A percentile compares a stretch with the other conserved stretches of the same genome.
Conservation (phyloP, 1,140 invertebrate genomes). For the Metopolophium dirhodum region DNA sequence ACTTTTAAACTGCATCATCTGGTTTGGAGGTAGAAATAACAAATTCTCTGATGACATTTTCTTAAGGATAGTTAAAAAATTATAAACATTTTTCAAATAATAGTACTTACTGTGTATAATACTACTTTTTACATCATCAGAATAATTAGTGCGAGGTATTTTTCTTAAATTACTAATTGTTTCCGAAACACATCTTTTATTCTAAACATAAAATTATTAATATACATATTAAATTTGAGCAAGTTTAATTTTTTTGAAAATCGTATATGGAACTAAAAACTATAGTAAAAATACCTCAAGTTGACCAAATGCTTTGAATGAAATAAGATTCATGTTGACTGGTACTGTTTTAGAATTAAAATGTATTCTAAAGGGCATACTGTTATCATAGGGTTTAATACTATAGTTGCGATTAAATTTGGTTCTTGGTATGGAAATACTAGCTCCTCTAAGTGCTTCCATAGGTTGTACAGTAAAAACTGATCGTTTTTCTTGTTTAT, state of each 20-base stretch:
- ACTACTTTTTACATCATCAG: constrained; percentile 23
- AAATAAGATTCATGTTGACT: constrained; percentile 48
- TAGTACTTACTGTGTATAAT: constrained; percentile 30
- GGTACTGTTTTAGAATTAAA: constrained; percentile 52
- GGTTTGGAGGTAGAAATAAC: not conserved
- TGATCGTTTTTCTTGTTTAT: constrained; percentile 40
- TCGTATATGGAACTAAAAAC: not conserved
- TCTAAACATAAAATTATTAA: constrained; percentile 33
- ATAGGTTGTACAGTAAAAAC: constrained; percentile 46
- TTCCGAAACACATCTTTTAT: not conserved
- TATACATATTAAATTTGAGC: not conserved
- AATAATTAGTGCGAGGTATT: constrained; percentile 7
- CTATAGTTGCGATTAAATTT: constrained; percentile 46
- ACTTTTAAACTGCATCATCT: not conserved
- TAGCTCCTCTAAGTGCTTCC: constrained; percentile 55
- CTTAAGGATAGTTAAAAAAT: not conserved
- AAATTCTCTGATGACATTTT: not conserved
- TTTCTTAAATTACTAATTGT: constrained; percentile 1
- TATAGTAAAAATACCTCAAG: not conserved
- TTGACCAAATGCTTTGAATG: constrained; percentile 45
- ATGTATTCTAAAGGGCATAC: constrained; percentile 48
- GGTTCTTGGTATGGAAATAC: constrained; percentile 45
- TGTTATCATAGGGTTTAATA: constrained; percentile 30
- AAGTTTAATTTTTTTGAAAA: not conserved
- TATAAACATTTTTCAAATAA: not conserved